phyloP scores from a whole-genome alignment of 2,888 invertebrate genomes.

The Drosophila neotestacea region DNA sequence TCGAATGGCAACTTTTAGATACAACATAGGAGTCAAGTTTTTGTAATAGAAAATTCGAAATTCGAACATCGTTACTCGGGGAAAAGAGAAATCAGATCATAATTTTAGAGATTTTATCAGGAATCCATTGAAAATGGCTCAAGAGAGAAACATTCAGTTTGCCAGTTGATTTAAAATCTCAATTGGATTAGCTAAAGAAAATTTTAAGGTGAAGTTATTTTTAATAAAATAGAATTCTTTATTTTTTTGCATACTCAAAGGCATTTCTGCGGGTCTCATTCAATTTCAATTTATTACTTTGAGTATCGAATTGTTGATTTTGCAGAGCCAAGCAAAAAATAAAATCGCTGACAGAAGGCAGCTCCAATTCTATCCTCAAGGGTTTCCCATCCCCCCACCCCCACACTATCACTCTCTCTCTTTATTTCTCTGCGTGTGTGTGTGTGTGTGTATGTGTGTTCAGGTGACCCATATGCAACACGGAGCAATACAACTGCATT shows the following conservation, averaged over 20 bases:
- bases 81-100: background rate
- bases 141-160: background rate
- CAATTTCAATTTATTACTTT: constrained; percentile 47
- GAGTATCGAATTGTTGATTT: constrained; percentile 38
- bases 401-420: background rate
- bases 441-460: background rate
- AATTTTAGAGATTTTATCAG: background rate
- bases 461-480: constrained; percentile 22
- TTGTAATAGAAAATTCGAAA: no score
- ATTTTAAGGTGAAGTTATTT: background rate
- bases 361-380: constrained; percentile 19
- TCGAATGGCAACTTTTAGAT: no score
- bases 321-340: constrained; percentile 18
- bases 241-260: constrained; percentile 17
- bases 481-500: constrained; percentile 28
- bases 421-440: background rate
- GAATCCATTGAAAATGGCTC: no score
- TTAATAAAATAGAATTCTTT: background rate
- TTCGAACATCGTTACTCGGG: no score
- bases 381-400: background rate
- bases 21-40: no score
- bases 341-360: constrained; percentile 26
- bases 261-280: constrained; percentile 34
- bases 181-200: background rate
- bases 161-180: background rate